A percentile compares a stretch with the other conserved stretches of the same genome.
Evolutionary conservation across 2,113 vertebrate genomes (phyloP).

Genomic region (Solea senegalensis): DNA sequence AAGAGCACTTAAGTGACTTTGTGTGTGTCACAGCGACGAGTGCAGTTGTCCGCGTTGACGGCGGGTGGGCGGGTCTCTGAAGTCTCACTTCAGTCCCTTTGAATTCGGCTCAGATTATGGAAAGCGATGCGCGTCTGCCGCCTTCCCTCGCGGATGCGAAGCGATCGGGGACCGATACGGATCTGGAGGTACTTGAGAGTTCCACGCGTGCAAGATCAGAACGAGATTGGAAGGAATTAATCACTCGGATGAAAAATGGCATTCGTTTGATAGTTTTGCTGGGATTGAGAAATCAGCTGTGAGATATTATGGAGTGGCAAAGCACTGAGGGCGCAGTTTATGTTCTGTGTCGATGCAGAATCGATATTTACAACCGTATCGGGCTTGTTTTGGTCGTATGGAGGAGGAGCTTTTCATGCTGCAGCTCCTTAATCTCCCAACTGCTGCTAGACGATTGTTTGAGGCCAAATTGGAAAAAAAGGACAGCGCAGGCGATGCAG

Average conservation of each 20-base stretch:
- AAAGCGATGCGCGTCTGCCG: constrained; percentile 72
- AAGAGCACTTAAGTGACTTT: constrained; percentile 74
- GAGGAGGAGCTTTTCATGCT: not conserved
- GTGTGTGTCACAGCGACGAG: constrained; percentile 66
- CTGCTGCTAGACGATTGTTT: constrained; percentile 22
- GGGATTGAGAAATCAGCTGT: constrained; percentile 27
- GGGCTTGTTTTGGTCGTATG: constrained; percentile 3
- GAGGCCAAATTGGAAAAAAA: constrained; percentile 30
- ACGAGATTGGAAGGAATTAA: constrained; percentile 67
- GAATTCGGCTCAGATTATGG: constrained; percentile 71
- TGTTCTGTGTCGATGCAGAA: constrained; percentile 10
- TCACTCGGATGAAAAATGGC: constrained; percentile 48
- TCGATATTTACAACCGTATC: constrained; percentile 1
- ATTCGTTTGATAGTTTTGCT: constrained; percentile 50
- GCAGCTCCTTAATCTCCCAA: constrained; percentile 14
- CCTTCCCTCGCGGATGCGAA: constrained; percentile 65
- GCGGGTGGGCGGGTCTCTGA: constrained; percentile 65
- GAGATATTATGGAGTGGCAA: constrained; percentile 14
- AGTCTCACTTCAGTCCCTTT: constrained; percentile 68
- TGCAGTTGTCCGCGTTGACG: constrained; percentile 73
- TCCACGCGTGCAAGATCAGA: constrained; percentile 64
- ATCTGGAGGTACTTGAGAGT: constrained; percentile 75
- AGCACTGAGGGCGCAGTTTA: constrained; percentile 3
- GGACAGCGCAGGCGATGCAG: constrained; percentile 41
- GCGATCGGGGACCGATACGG: constrained; percentile 67